phyloP scores from a whole-genome alignment of 2,797 vertebrate genomes.

The Eupleurogrammus muticus region DNA sequence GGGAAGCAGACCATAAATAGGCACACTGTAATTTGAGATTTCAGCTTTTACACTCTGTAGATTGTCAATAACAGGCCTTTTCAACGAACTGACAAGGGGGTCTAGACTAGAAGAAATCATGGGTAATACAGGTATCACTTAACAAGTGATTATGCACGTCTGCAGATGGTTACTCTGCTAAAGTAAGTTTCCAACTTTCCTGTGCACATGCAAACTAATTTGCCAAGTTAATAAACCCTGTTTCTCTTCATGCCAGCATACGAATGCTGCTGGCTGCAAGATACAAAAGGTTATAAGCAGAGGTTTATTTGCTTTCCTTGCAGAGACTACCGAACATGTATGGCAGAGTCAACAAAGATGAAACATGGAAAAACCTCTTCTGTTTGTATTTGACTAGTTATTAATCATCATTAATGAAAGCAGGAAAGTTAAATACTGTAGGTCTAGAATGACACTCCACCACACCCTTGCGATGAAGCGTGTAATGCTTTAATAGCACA shows the following conservation, averaged over 20 bases:
- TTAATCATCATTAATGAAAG: conserved; percentile 19
- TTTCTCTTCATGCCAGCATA: conserved; percentile 9
- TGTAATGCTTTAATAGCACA: conserved; percentile 59
- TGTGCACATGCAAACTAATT: conserved; percentile 10
- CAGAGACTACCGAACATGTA: not conserved
- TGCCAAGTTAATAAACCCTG: conserved; percentile 1
- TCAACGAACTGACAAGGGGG: conserved; percentile 38
- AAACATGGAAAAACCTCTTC: conserved; percentile 16
- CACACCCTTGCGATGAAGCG: conserved; percentile 60
- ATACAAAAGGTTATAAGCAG: conserved; percentile 10
- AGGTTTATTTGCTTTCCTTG: conserved; percentile 16
- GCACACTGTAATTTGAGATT: conserved; percentile 30
- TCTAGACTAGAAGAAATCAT: conserved; percentile 49
- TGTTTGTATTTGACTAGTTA: conserved; percentile 39
- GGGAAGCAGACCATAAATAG: conserved; percentile 25
- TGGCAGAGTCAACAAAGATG: conserved; percentile 2
- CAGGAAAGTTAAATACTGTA: conserved; percentile 21
- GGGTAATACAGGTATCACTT: conserved; percentile 52
- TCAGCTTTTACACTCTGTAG: conserved; percentile 39
- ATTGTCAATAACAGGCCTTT: conserved; percentile 40
- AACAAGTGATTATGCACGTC: conserved; percentile 38
- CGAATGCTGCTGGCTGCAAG: conserved; percentile 4
- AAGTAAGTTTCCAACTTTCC: conserved; percentile 18
- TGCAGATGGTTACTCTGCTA: conserved; percentile 30
- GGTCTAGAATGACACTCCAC: conserved; percentile 43